Conservation (phyloP, 2,113 vertebrate species). For the Brachyhypopomus gauderio region DNA sequence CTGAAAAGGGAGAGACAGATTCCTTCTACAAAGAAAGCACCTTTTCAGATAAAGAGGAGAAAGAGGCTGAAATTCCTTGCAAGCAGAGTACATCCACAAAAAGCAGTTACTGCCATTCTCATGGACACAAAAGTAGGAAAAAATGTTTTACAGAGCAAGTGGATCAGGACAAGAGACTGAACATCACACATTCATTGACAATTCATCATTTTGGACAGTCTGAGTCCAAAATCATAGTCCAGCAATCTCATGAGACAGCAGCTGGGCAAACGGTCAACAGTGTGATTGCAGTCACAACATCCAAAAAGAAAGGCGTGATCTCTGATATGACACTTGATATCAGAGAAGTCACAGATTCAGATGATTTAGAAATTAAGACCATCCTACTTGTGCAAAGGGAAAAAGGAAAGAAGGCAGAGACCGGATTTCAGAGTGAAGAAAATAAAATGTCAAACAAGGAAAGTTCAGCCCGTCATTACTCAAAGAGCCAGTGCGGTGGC, state of each 20-base stretch:
- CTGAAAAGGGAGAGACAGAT: conserved; percentile 66
- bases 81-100: conserved; percentile 61
- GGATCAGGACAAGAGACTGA: conserved; percentile 56
- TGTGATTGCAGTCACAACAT: conserved; percentile 62
- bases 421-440: conserved; percentile 19
- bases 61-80: conserved; percentile 42
- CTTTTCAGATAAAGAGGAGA: conserved; percentile 60
- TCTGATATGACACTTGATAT: conserved; percentile 77
- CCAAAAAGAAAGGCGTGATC: conserved; percentile 68
- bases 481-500: conserved; percentile 26
- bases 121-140: conserved; percentile 60
- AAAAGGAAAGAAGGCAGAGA: conserved; percentile 56
- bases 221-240: conserved; percentile 65
- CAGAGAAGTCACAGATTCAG: conserved; percentile 60
- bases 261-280: conserved; percentile 34
- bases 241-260: conserved; percentile 59
- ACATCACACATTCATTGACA: conserved; percentile 70
- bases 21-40: conserved; percentile 60
- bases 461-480: conserved; percentile 23
- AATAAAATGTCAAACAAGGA: conserved; percentile 47
- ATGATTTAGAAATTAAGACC: conserved; percentile 56
- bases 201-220: conserved; percentile 64
- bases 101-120: conserved; percentile 60
- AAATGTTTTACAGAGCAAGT: conserved; percentile 46
- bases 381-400: conserved; percentile 59